Evolutionary conservation across 2,888 invertebrate species (phyloP).

Genomic region (Axea sp.): DNA sequence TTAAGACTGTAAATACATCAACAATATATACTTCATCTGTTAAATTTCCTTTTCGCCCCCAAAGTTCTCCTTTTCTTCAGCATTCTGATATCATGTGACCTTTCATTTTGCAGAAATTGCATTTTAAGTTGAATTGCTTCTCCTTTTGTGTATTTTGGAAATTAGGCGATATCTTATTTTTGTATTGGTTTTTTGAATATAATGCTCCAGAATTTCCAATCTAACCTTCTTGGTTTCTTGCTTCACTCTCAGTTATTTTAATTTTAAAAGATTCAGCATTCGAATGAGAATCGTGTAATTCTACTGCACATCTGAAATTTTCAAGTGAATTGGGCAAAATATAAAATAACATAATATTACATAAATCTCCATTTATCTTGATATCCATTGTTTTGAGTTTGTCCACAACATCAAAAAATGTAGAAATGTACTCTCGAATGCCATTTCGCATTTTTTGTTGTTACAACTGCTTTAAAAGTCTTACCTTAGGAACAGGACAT

Average conservation of each 20-base stretch:
- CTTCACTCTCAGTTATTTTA: slow-evolving; percentile 1
- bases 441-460: slow-evolving; percentile 64
- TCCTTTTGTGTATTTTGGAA: too few species aligned
- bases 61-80: too few species aligned
- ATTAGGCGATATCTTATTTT: too few species aligned
- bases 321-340: slow-evolving; percentile 9
- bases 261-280: not conserved
- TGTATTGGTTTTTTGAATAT: too few species aligned
- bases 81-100: too few species aligned
- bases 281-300: not conserved
- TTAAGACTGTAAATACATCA: not conserved
- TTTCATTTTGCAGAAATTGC: too few species aligned
- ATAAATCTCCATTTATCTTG: slow-evolving; percentile 34
- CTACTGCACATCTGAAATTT: slow-evolving; percentile 3
- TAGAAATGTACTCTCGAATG: slow-evolving; percentile 69
- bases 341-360: slow-evolving; percentile 33
- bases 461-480: not conserved
- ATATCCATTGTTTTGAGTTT: slow-evolving; percentile 62
- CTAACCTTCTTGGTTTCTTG: too few species aligned
- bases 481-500: slow-evolving; percentile 2
- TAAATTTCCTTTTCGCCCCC: not conserved
- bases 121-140: too few species aligned
- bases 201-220: too few species aligned
- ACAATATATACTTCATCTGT: not conserved
- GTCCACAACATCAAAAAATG: slow-evolving; percentile 2